These are phyloP conservation scores for Helicoverpa armigera DNA, from an alignment of 1,140 invertebrate species.

Conservation along the genomic window DNA sequence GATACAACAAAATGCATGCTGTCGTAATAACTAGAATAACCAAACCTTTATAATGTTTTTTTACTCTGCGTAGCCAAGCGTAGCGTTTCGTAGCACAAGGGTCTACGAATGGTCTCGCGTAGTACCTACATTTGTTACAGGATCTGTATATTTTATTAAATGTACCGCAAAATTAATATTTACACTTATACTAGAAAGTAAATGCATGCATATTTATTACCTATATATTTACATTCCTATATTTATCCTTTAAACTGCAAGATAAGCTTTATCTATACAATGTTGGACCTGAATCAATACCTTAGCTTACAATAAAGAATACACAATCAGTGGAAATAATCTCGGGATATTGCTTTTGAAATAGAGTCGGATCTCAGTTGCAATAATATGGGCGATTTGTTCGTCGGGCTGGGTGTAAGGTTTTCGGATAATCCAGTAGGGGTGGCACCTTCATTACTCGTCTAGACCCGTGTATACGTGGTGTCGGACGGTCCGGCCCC, in stretches of 20 bases:
- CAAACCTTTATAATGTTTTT: too few relatives aligned
- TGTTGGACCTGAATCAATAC: neutral
- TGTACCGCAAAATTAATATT: too few relatives aligned
- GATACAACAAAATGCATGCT: too few relatives aligned
- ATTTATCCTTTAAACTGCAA: neutral
- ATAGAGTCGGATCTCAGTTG: neutral
- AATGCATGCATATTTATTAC: too few relatives aligned
- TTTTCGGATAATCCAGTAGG: constrained; percentile 7
- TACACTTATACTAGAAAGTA: too few relatives aligned
- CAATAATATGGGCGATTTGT: constrained; percentile 17
- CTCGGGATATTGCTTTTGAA: neutral
- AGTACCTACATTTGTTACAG: neutral
- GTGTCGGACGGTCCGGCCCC: neutral
- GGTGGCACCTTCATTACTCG: neutral
- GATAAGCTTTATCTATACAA: neutral
- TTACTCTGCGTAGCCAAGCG: neutral
- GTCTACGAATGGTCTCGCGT: neutral
- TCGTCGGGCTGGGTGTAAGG: neutral
- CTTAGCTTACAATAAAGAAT: neutral
- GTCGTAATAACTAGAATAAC: too few relatives aligned
- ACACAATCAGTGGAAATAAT: neutral
- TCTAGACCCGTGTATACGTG: too few relatives aligned
- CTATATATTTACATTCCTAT: too few relatives aligned
- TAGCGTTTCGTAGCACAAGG: neutral
- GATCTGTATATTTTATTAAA: too few relatives aligned